Evolutionary conservation across 2,888 invertebrate genomes (phyloP).

Genomic region (Cryptus armator): DNA sequence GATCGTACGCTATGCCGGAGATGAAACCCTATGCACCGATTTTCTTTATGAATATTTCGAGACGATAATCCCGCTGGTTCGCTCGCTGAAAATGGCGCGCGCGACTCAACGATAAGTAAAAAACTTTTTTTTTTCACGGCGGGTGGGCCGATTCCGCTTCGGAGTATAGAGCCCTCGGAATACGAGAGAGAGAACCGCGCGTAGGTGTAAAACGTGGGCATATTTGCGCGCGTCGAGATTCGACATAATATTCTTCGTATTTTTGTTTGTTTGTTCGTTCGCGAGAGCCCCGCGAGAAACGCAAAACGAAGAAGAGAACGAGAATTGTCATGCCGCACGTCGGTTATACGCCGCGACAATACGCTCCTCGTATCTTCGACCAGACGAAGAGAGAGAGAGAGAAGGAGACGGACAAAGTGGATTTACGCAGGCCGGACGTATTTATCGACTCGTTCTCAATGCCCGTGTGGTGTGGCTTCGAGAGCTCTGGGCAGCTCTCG

Average conservation of each 20-base stretch:
- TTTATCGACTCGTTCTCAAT: slow-evolving; percentile 80
- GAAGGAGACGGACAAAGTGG: slow-evolving; percentile 73
- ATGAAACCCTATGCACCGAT: not conserved
- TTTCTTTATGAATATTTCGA: slow-evolving; percentile 25
- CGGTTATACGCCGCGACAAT: slow-evolving; percentile 60
- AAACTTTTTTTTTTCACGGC: slow-evolving; percentile 61
- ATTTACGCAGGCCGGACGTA: slow-evolving; percentile 77
- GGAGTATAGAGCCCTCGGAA: slow-evolving; percentile 45
- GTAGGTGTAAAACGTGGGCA: slow-evolving; percentile 70
- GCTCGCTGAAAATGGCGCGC: slow-evolving; percentile 33
- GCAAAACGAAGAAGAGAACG: slow-evolving; percentile 18
- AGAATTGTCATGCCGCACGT: slow-evolving; percentile 40
- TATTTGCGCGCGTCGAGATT: slow-evolving; percentile 62
- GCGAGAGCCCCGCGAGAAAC: not conserved
- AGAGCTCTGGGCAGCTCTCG: slow-evolving; percentile 4
- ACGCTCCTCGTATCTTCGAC: slow-evolving; percentile 61
- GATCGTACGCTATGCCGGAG: no score
- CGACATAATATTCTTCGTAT: slow-evolving; percentile 50
- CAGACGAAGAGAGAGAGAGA: slow-evolving; percentile 39
- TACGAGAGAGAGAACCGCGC: slow-evolving; percentile 26
- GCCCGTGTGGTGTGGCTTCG: slow-evolving; percentile 51
- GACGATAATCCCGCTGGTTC: not conserved
- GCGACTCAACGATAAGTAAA: slow-evolving; percentile 64
- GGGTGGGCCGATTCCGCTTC: slow-evolving; percentile 59
- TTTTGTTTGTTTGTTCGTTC: not conserved